Evolutionary conservation across 2,113 vertebrate genomes (phyloP).

Genomic region (Urocitellus parryii): DNA sequence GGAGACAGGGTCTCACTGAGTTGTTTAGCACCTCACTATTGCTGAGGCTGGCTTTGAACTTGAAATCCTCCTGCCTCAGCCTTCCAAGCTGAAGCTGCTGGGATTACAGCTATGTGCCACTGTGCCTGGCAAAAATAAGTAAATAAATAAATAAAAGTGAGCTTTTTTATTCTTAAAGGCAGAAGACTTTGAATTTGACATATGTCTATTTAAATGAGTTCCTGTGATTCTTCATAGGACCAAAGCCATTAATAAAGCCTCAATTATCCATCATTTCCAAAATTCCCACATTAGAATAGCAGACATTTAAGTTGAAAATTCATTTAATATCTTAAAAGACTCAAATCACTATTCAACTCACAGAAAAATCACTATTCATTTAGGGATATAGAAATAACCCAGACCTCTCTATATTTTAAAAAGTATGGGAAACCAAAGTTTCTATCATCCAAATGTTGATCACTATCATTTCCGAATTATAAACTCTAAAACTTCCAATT

Average conservation of each 20-base stretch:
- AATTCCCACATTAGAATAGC: not conserved
- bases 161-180: not conserved
- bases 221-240: not conserved
- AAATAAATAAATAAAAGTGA: too few species aligned
- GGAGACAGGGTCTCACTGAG: too few species aligned
- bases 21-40: too few species aligned
- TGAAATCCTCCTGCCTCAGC: too few species aligned
- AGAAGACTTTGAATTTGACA: not conserved
- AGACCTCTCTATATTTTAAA: not conserved
- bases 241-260: conserved; percentile 8
- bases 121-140: too few species aligned
- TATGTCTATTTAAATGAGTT: not conserved
- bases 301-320: not conserved
- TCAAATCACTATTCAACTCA: not conserved
- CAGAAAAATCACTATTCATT: not conserved
- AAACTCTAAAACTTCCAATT: not conserved
- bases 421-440: not conserved
- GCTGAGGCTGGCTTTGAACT: too few species aligned
- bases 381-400: not conserved
- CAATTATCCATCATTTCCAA: not conserved
- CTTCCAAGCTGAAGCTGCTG: too few species aligned
- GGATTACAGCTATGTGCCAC: too few species aligned
- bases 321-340: not conserved
- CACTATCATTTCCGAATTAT: not conserved
- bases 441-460: not conserved